Evolutionary conservation across 2,888 invertebrate genomes (phyloP), one percentile per base, ranked within the genome.

Genomic region (Plemyria rubiginata): DNA sequence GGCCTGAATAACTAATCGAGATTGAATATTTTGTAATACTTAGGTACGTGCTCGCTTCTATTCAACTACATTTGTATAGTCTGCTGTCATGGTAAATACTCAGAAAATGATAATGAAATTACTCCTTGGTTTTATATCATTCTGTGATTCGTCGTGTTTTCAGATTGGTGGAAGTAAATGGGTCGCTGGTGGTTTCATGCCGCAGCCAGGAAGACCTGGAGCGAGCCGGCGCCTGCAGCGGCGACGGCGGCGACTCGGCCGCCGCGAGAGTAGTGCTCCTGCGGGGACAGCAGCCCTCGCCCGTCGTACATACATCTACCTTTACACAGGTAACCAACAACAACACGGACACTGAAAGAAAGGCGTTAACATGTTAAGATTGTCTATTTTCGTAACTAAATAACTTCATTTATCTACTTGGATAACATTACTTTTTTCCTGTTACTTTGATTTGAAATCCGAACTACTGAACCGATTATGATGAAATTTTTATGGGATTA

Each of bases 101-200:
- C 22, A 22, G 22, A 22, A 2, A 2, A 22, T 22, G 3, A 40
- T 12, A 40, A n/a, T 40, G n/a, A 40, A 43, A 2, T 15, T 8
- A 12, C 22, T 38, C 11, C 9, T 1, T 11, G 11, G 11, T 11
- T 2, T 38, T 38, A 9, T 11, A 11, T 8, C 11, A 38, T 38
- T 38, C 11, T 3, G 11, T 11, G 11, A 38, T 1, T 38, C 11
- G 2, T 46, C 7, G 13, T 57, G n/a, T 22, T 45, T 46, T 28
- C 90, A 96, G 96, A 76, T 88, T 97, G 73, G 85, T 97, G 67
- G 97, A 97, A 88, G 95, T 97, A 55, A 97, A 97, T 82, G 97
- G 97, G 36, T 95, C 96, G 74, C 86, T 96, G 45, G 95, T 96
- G 54, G 87, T 96, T 60, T 94, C 94, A 60, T 95, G 95, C 73